Evolutionary conservation across 2,113 vertebrate genomes (phyloP).

Genomic region (Pseudolaguvia tuberculata): DNA sequence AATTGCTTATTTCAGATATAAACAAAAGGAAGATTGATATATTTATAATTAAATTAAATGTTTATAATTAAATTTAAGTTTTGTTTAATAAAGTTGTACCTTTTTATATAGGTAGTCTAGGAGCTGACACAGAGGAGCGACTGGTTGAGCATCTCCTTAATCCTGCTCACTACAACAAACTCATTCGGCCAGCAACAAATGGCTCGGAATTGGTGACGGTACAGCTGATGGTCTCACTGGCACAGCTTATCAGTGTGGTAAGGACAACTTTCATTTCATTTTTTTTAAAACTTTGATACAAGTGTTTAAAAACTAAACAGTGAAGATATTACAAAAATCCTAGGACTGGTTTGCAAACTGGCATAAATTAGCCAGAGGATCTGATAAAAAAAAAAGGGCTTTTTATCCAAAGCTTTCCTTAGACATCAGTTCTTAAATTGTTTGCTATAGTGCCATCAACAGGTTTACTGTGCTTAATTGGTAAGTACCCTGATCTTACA

Average conservation of each 20-base stretch:
- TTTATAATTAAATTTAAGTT: neutral
- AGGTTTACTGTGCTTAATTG: neutral
- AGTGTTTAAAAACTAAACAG: no score
- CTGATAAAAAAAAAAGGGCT: neutral
- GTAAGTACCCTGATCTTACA: no score
- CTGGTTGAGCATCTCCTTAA: constrained; percentile 89
- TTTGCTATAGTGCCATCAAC: constrained; percentile 1
- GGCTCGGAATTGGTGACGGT: constrained; percentile 89
- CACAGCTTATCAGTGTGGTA: constrained; percentile 96
- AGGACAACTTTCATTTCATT: constrained; percentile 52
- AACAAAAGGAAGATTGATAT: no score
- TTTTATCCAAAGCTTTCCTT: neutral
- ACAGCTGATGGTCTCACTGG: constrained; percentile 92
- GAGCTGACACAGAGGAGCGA: constrained; percentile 88
- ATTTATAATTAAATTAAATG: no score
- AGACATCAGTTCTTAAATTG: no score
- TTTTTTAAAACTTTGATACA: no score
- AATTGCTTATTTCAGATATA: no score
- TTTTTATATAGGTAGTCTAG: constrained; percentile 66
- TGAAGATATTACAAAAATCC: neutral
- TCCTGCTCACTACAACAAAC: constrained; percentile 89
- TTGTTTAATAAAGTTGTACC: neutral
- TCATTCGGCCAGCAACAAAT: constrained; percentile 91
- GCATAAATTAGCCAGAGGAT: neutral
- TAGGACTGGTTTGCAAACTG: neutral